Conservation (phyloP, 2,888 invertebrate genomes). For the Phengaris arion region DNA sequence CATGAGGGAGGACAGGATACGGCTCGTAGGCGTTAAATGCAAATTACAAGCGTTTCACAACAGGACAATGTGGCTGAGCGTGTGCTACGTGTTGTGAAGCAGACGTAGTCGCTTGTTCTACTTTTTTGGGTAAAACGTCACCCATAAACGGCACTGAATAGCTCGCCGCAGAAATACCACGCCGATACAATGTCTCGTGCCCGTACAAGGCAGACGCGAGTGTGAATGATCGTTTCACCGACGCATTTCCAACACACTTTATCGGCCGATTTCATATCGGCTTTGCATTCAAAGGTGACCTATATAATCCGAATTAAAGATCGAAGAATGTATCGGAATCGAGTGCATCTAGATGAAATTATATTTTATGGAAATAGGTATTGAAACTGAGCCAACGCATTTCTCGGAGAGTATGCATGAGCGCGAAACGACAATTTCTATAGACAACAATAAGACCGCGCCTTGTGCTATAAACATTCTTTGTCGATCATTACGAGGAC, state of each 20-base stretch:
- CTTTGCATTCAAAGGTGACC: conserved; percentile 29
- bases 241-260: conserved; percentile 51
- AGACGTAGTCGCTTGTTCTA: conserved; percentile 71
- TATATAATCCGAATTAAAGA: conserved; percentile 42
- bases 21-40: conserved; percentile 68
- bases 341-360: conserved; percentile 60
- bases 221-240: conserved; percentile 58
- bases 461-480: conserved; percentile 75
- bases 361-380: conserved; percentile 74
- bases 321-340: conserved; percentile 58
- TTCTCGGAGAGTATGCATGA: conserved; percentile 66
- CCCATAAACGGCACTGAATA: conserved; percentile 71
- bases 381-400: conserved; percentile 70
- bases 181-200: conserved; percentile 67
- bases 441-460: conserved; percentile 74
- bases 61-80: conserved; percentile 66
- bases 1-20: conserved; percentile 48
- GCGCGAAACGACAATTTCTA: conserved; percentile 63
- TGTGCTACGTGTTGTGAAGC: conserved; percentile 74
- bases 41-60: conserved; percentile 69
- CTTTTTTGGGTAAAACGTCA: conserved; percentile 76
- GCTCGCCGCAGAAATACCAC: conserved; percentile 70
- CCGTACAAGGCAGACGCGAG: conserved; percentile 65
- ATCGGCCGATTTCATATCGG: conserved; percentile 22
- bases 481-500: conserved; percentile 70